Evolutionary conservation across 2,888 invertebrate genomes (phyloP).

Genomic region (Parnassius glacialis): DNA sequence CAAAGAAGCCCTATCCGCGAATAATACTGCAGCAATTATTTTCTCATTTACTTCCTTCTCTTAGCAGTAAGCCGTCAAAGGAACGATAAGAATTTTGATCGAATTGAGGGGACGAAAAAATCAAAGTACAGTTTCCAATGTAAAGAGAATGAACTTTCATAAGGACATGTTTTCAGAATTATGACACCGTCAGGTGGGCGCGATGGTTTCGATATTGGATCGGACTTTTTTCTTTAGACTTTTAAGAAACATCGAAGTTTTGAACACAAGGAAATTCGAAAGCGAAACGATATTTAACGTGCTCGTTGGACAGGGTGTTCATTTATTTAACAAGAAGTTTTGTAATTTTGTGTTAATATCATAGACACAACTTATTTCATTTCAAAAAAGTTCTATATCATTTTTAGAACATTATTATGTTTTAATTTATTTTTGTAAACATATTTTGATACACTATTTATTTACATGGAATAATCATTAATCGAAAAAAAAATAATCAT

Average conservation of each 20-base stretch:
- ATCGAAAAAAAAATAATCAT: too few relatives aligned
- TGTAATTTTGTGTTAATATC: conserved; percentile 13
- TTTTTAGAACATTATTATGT: too few relatives aligned
- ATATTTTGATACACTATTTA: too few relatives aligned
- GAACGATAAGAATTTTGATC: conserved; percentile 61
- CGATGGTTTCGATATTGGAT: conserved; percentile 56
- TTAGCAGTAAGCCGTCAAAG: conserved; percentile 55
- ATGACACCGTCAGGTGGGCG: conserved; percentile 64
- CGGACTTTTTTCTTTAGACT: conserved; percentile 44
- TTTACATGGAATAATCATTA: too few relatives aligned
- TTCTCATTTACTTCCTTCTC: conserved; percentile 64
- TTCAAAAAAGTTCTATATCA: too few relatives aligned
- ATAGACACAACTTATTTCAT: too few relatives aligned
- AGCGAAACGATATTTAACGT: conserved; percentile 22
- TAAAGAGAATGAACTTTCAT: conserved; percentile 51
- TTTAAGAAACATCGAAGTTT: conserved; percentile 47
- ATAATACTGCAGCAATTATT: conserved; percentile 69
- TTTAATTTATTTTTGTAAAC: too few relatives aligned
- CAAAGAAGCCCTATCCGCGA: conserved; percentile 56
- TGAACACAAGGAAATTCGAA: conserved; percentile 47
- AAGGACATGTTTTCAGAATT: conserved; percentile 62
- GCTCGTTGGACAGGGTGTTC: conserved; percentile 21
- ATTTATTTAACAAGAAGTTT: conserved; percentile 18
- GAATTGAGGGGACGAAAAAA: conserved; percentile 58
- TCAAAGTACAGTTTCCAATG: conserved; percentile 60